Conservation (phyloP, 2,888 invertebrate species). For the Drepanosiphum platanoidis region DNA sequence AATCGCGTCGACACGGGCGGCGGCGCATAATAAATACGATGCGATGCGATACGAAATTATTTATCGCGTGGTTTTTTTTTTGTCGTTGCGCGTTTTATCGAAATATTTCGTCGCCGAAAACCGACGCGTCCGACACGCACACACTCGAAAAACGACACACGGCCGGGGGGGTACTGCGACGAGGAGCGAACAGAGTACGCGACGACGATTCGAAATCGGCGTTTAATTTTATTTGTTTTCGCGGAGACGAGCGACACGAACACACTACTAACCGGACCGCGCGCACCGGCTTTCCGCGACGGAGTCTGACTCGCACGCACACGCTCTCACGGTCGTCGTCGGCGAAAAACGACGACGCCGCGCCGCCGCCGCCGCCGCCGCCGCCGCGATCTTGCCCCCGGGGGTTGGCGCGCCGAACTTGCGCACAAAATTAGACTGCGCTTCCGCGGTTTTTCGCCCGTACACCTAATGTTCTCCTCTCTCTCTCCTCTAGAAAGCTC, state of each 20-base stretch:
- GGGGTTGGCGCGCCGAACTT: slow-evolving; percentile 45
- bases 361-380: too few relatives aligned
- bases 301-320: slow-evolving; percentile 48
- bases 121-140: background rate
- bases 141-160: too few relatives aligned
- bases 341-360: slow-evolving; percentile 29
- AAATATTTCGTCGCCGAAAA: background rate
- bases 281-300: slow-evolving; percentile 55
- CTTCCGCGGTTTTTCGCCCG: slow-evolving; percentile 54
- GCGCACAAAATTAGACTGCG: slow-evolving; percentile 46
- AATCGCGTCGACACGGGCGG: background rate
- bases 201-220: too few relatives aligned
- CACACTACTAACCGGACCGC: slow-evolving; percentile 29
- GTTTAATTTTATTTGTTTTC: too few relatives aligned
- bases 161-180: too few relatives aligned
- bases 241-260: background rate
- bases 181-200: background rate
- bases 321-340: too few relatives aligned
- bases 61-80: too few relatives aligned
- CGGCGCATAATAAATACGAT: background rate
- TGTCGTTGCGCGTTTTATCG: too few relatives aligned
- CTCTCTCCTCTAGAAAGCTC: background rate
- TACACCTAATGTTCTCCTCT: background rate
- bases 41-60: too few relatives aligned
- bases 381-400: slow-evolving; percentile 9